Evolutionary conservation across 2,888 invertebrate genomes (phyloP), one percentile per base, ranked within the genome.

Genomic region (Ophioninae sp.): DNA sequence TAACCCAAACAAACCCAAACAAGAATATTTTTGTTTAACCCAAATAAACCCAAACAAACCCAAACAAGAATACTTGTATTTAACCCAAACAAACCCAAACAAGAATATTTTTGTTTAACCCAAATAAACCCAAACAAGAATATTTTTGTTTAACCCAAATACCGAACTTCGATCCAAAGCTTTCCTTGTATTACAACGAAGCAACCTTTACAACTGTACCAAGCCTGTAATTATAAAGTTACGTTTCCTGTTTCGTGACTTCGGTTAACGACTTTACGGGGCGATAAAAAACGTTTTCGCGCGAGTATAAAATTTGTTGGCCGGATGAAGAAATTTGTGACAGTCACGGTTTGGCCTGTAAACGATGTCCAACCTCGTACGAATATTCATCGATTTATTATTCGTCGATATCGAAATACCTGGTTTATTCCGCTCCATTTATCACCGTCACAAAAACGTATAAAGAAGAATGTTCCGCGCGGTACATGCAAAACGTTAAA

Each of bases 361-460:
- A 67, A 67, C 67, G 21, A n/a, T 39, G 20, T 39, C 6, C 20
- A 13, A 37, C 13, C 30, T 13, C 21, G 21, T 21, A 67, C 6
- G 20, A 67, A 67, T 44, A 21, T 44, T 44, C 13, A 44, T 67
- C 13, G 21, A 21, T 44, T 44, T 20, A 8, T 41, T 41, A 13
- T 13, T 17, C 8, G 21, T 59, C 21, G 59, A 59, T 64, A 30
- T 30, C 7, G 10, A 30, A 17, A 1, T 41, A 39, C n/a, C 3
- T 10, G n/a, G 8, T 68, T 68, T 39, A 17, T 56, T 69, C 20
- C 37, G 69, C 69, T 30, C 13, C 56, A 56, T 69, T 69, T 69
- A 56, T 44, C 30, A 30, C 30, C n/a, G 30, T 44, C 50, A 68
- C 68, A 30, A 56, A 30, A 69, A 30, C 7, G 69, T 69, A 56